phyloP scores from a whole-genome alignment of 2,888 invertebrate species.

The Megamerina dolium region DNA sequence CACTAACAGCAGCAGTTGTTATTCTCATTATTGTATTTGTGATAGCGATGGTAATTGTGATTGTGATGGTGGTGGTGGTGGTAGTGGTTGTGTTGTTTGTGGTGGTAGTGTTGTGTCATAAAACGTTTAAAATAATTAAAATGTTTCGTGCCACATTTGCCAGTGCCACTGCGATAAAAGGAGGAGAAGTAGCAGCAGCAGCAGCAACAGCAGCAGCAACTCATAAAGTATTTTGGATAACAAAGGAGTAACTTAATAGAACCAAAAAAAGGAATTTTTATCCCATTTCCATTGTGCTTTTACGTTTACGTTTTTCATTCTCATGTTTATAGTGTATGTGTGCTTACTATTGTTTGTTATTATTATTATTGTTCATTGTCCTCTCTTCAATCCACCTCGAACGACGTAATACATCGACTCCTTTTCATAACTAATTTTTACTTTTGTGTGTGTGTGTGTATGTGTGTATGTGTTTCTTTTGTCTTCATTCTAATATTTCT shows the following conservation, averaged over 20 bases:
- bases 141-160: slow-evolving; percentile 43
- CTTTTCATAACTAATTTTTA: slow-evolving; percentile 35
- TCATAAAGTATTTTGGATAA: not conserved
- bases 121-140: slow-evolving; percentile 46
- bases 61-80: not conserved
- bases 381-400: too few species aligned
- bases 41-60: not conserved
- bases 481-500: too few species aligned
- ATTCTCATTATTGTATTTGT: too few species aligned
- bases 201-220: not conserved
- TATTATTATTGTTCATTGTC: slow-evolving; percentile 6
- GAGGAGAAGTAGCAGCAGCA: slow-evolving; percentile 3
- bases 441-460: slow-evolving; percentile 21
- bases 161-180: slow-evolving; percentile 8
- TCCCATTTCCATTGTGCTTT: slow-evolving; percentile 5
- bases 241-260: too few species aligned
- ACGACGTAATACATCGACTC: too few species aligned
- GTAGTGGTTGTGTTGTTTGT: slow-evolving; percentile 2
- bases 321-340: not conserved
- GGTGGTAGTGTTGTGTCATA: slow-evolving; percentile 23
- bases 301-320: slow-evolving; percentile 2
- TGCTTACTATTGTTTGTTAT: not conserved
- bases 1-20: too few species aligned
- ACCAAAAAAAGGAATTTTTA: not conserved
- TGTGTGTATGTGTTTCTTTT: too few species aligned